phyloP scores from a whole-genome alignment of 2,888 invertebrate genomes.

The Rhagium mordax region DNA sequence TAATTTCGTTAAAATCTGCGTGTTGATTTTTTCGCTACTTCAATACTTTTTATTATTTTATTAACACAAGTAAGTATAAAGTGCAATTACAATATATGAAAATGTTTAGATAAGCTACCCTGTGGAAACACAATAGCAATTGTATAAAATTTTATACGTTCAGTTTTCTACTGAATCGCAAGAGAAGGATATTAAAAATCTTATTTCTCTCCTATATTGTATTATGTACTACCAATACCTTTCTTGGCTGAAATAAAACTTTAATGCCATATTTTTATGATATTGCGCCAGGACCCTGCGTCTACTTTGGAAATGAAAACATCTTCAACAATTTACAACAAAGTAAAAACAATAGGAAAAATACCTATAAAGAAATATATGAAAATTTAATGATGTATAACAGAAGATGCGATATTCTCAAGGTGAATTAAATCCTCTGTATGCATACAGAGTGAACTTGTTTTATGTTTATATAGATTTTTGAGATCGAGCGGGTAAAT shows the following conservation, averaged over 20 bases:
- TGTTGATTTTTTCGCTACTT: too few relatives aligned
- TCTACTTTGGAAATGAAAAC: constrained; percentile 18
- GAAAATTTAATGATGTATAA: not conserved
- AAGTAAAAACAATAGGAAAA: not conserved
- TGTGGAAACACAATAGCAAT: not conserved
- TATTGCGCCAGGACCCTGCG: not conserved
- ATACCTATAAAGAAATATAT: not conserved
- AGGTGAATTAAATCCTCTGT: not conserved
- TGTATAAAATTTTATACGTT: constrained; percentile 4
- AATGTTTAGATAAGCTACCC: not conserved
- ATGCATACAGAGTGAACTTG: too few relatives aligned
- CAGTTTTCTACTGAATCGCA: constrained; percentile 4
- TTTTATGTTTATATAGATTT: too few relatives aligned
- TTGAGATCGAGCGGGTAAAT: too few relatives aligned
- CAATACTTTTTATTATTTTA: too few relatives aligned
- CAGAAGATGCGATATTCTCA: not conserved
- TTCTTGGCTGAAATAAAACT: constrained; percentile 8
- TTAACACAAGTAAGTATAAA: too few relatives aligned
- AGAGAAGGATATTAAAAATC: constrained; percentile 23
- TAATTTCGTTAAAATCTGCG: too few relatives aligned
- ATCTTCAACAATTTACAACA: constrained; percentile 14
- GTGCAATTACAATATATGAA: too few relatives aligned
- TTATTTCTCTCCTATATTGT: constrained; percentile 1
- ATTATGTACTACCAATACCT: constrained; percentile 1
- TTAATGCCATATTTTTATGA: constrained; percentile 25